phyloP scores from a whole-genome alignment of 2,888 invertebrate species.

The Priocnemis perturbator region DNA sequence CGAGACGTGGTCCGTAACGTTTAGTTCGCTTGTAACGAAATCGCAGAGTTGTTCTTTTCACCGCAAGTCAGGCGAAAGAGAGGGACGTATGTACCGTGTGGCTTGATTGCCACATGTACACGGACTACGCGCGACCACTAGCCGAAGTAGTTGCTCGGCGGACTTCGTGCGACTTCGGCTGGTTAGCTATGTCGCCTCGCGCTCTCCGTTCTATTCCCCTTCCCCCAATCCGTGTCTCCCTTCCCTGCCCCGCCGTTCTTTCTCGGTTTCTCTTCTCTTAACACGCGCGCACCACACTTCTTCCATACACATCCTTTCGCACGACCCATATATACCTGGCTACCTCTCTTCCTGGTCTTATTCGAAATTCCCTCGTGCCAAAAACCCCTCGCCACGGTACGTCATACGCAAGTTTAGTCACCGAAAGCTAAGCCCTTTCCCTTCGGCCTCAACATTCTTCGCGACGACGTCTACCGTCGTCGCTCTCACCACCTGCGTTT shows the following conservation, averaged over 20 bases:
- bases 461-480: not conserved
- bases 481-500: not conserved
- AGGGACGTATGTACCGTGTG: slow-evolving; percentile 66
- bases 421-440: too few relatives aligned
- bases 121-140: slow-evolving; percentile 64
- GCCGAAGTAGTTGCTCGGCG: slow-evolving; percentile 53
- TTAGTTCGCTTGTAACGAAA: too few relatives aligned
- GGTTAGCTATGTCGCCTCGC: slow-evolving; percentile 38
- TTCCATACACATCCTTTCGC: slow-evolving; percentile 35
- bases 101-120: slow-evolving; percentile 72
- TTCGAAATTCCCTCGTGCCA: not conserved
- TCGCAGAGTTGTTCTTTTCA: slow-evolving; percentile 36
- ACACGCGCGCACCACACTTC: slow-evolving; percentile 9
- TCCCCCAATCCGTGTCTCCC: slow-evolving; percentile 1
- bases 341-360: slow-evolving; percentile 2
- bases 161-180: slow-evolving; percentile 49
- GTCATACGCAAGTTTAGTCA: not conserved
- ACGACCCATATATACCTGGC: slow-evolving; percentile 8
- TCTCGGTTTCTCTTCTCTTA: slow-evolving; percentile 18
- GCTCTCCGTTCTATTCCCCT: slow-evolving; percentile 37
- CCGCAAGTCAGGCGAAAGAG: slow-evolving; percentile 34
- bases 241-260: not conserved
- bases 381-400: slow-evolving; percentile 1
- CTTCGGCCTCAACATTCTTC: not conserved
- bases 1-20: too few relatives aligned